Evolutionary conservation across 2,888 invertebrate genomes (phyloP), one percentile per base, ranked within the genome.

Genomic region (Belgica antarctica): DNA sequence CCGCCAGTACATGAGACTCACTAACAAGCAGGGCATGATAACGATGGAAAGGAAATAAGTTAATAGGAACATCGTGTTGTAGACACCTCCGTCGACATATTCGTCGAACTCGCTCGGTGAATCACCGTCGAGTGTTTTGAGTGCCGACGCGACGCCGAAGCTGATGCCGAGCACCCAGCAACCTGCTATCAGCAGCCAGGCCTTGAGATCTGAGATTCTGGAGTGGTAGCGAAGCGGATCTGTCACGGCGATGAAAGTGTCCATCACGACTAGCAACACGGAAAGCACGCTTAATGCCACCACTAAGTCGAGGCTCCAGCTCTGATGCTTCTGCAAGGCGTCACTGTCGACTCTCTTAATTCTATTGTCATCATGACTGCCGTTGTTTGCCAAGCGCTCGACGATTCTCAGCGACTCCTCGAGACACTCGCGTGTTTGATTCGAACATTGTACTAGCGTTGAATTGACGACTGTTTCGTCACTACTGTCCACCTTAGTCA

Each of bases 181-280:
- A 22, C 78, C 73, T 1, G 77, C 78, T 5, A 82, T 81, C 69
- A 81, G 75, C 19, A 79, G 73, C 77, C 79, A 81, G 0, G 81
- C 79, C 57, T 79, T 79, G 1, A 79, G 74, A 19, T 78, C 78
- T 52, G 81, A 81, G 66, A 82, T 81, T 62, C 79, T 78, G 73
- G 82, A 82, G 74, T 83, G 83, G 76, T 86, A 86, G 62, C 84
- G 83, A 71, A 86, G 76, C 0, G 86, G 85, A 73, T 83, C 83
- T 17, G 84, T 83, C 12, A 86, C 83, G 2, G 85, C 86, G 73
- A 82, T 84, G 79, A 85, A 85, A 62, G 85, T 82, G 75, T 86
- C 85, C 17, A 84, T 79, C 1, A 80, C 80, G 1, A 80, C 78
- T 4, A 80, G 73, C 0, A 80, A 75, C 24, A 80, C 80, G 0